phyloP scores from a whole-genome alignment of 2,113 vertebrate species.

The Cryptoleucopteryx plumbea region DNA sequence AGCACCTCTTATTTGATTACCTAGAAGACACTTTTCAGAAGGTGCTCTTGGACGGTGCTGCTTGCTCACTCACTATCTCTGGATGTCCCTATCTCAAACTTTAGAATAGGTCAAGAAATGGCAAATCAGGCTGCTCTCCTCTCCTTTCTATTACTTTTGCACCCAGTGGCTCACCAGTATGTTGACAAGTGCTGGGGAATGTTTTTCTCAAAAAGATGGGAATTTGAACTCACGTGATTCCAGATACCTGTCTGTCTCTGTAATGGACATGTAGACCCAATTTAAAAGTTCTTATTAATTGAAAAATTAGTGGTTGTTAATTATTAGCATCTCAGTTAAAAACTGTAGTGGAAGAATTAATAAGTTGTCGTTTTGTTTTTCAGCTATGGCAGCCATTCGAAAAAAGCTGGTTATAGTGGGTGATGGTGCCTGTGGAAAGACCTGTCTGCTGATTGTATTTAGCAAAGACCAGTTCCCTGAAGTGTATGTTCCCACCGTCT shows the following conservation, averaged over 20 bases:
- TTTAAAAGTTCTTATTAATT: neutral
- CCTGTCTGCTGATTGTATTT: slow-evolving; percentile 97
- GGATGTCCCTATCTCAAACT: neutral
- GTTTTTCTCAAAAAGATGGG: neutral
- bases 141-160: neutral
- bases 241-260: neutral
- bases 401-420: slow-evolving; percentile 99
- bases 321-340: neutral
- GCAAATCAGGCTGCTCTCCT: neutral
- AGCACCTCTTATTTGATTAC: neutral
- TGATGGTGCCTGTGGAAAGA: slow-evolving; percentile 98
- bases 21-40: neutral
- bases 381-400: slow-evolving; percentile 97
- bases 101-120: neutral
- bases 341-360: neutral
- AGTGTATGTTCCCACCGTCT: slow-evolving; percentile 96
- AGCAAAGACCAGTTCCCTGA: slow-evolving; percentile 99
- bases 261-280: neutral
- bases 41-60: neutral
- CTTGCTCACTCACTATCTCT: rapidly evolving
- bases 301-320: neutral
- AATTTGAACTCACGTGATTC: neutral
- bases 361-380: neutral
- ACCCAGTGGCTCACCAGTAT: neutral
- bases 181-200: neutral